Evolutionary conservation across 2,113 vertebrate species (phyloP).

Genomic region (Scortum barcoo): DNA sequence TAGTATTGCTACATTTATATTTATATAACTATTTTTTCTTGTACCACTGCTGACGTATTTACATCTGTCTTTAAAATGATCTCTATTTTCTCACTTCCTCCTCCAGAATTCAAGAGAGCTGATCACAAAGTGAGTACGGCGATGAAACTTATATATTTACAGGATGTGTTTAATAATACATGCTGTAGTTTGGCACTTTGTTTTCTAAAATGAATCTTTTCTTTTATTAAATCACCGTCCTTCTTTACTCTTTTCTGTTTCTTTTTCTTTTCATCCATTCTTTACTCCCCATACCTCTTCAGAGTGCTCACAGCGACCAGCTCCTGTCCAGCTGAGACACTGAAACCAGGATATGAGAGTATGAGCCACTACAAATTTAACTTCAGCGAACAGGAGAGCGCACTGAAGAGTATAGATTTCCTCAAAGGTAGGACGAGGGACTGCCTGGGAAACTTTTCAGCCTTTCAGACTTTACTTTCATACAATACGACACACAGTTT

Average conservation of each 20-base stretch:
- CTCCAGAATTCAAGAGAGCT: conserved; percentile 82
- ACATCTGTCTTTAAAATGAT: background rate
- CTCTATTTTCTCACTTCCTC: background rate
- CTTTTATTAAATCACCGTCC: no score
- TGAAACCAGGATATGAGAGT: conserved; percentile 75
- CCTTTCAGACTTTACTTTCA: background rate
- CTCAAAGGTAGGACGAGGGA: conserved; percentile 66
- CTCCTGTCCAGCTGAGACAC: conserved; percentile 62
- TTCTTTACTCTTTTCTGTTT: no score
- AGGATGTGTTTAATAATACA: background rate
- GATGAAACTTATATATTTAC: background rate
- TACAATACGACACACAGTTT: background rate
- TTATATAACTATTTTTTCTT: no score
- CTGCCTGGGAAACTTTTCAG: background rate
- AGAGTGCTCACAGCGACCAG: conserved; percentile 76
- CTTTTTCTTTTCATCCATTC: no score
- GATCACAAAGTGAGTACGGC: conserved; percentile 83
- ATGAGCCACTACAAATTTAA: conserved; percentile 81
- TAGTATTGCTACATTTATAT: no score
- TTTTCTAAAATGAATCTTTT: background rate
- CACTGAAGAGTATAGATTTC: conserved; percentile 83
- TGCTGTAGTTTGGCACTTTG: background rate
- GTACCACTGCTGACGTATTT: background rate
- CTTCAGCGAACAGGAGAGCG: conserved; percentile 82
- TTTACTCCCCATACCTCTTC: background rate